Evolutionary conservation across 2,113 vertebrate species (phyloP).

Genomic region (Xiphophorus couchianus): DNA sequence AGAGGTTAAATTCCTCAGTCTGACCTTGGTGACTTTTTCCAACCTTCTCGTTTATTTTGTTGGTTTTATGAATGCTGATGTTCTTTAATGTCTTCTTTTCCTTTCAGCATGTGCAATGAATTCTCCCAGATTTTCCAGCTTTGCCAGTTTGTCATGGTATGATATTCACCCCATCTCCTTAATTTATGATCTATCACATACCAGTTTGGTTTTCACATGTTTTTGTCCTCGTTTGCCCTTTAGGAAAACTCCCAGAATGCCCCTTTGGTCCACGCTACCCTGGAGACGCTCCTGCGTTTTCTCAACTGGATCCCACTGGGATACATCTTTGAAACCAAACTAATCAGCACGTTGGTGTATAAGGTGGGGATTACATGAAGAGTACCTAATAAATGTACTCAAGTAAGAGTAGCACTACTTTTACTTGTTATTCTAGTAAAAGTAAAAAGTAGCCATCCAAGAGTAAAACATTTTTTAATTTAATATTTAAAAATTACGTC

Average conservation of each 20-base stretch:
- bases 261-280: slow-evolving; percentile 95
- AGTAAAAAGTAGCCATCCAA: too few species aligned
- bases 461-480: too few species aligned
- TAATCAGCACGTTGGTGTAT: slow-evolving; percentile 99
- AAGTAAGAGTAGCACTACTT: too few species aligned
- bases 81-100: slow-evolving; percentile 4
- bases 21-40: too few species aligned
- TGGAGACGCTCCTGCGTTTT: slow-evolving; percentile 96
- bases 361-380: slow-evolving; percentile 83
- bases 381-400: too few species aligned
- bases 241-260: slow-evolving; percentile 99
- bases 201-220: background rate
- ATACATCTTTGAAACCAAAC: slow-evolving; percentile 99
- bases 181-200: background rate
- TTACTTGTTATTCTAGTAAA: too few species aligned
- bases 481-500: too few species aligned
- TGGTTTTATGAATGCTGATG: too few species aligned
- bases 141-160: slow-evolving; percentile 99
- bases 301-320: slow-evolving; percentile 99
- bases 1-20: too few species aligned
- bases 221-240: slow-evolving; percentile 29
- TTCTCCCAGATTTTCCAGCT: slow-evolving; percentile 99
- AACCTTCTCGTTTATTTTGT: too few species aligned
- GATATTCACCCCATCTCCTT: slow-evolving; percentile 27
- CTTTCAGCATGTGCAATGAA: slow-evolving; percentile 96